Percentiles rank a stretch among this genome's conserved stretches.
These are phyloP conservation scores for Centruroides sculpturatus DNA, from an alignment of 1,140 invertebrate genomes.

Conservation along the genomic window DNA sequence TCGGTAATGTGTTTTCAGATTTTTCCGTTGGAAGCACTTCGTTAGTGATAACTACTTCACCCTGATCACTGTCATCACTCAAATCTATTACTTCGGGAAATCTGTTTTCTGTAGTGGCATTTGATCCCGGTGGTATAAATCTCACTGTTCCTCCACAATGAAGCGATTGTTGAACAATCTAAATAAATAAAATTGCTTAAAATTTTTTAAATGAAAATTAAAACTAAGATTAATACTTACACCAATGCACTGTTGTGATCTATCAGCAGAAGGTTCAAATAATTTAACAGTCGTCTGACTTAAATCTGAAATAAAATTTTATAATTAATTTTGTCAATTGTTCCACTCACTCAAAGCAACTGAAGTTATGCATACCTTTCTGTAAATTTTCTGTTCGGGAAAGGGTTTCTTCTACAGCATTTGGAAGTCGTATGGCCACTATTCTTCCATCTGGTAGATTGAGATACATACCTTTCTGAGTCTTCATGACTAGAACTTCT, in stretches of 20 bases:
- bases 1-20: too few relatives aligned
- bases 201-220: background rate
- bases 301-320: background rate
- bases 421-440: constrained; percentile 11
- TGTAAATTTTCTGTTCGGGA: background rate
- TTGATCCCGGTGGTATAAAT: constrained; percentile 6
- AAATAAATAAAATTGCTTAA: background rate
- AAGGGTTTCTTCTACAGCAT: background rate
- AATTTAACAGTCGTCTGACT: background rate
- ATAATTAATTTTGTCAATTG: background rate
- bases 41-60: background rate
- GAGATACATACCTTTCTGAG: constrained; percentile 89
- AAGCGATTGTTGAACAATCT: constrained; percentile 14
- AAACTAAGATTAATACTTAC: background rate
- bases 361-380: background rate
- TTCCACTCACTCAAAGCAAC: background rate
- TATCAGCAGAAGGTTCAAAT: background rate
- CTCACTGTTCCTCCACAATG: constrained; percentile 16
- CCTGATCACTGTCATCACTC: constrained; percentile 13
- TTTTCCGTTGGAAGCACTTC: background rate
- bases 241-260: background rate
- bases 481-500: constrained; percentile 83
- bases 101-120: constrained; percentile 3
- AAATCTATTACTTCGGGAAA: constrained; percentile 13
- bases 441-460: constrained; percentile 89